These are phyloP conservation scores for Nipponacmea schrenckii DNA, from an alignment of 2,888 invertebrate species.

Conservation along the genomic window DNA sequence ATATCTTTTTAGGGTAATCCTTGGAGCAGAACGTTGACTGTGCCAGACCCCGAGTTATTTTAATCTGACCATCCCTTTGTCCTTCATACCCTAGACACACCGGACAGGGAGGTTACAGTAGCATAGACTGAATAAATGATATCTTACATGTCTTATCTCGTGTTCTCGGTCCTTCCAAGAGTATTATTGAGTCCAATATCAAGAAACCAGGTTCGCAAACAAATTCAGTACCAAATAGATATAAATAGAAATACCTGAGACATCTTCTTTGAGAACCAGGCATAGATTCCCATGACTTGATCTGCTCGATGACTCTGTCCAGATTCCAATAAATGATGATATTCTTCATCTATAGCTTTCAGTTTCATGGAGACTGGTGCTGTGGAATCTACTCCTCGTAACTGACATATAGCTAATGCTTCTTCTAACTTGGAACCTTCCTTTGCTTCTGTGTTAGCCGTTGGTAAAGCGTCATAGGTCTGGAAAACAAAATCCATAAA, in stretches of 20 bases:
- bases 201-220: no score
- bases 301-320: conserved; percentile 64
- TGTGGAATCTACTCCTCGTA: conserved; percentile 56
- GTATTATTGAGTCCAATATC: no score
- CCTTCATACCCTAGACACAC: no score
- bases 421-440: conserved; percentile 67
- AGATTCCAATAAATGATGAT: conserved; percentile 57
- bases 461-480: conserved; percentile 46
- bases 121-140: no score
- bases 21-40: no score
- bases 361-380: conserved; percentile 63
- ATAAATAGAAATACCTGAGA: conserved; percentile 64
- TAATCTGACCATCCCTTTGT: no score
- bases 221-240: no score
- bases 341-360: conserved; percentile 66
- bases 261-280: conserved; percentile 66
- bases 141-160: no score
- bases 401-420: conserved; percentile 63
- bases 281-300: conserved; percentile 62
- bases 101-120: no score
- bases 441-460: conserved; percentile 57
- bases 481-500: conserved; percentile 18
- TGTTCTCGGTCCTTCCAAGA: no score
- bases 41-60: no score
- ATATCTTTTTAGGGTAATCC: no score